A percentile compares a stretch with the other conserved stretches of the same genome.
Conservation (phyloP, 2,113 vertebrate genomes). For the Madoqua kirkii region DNA sequence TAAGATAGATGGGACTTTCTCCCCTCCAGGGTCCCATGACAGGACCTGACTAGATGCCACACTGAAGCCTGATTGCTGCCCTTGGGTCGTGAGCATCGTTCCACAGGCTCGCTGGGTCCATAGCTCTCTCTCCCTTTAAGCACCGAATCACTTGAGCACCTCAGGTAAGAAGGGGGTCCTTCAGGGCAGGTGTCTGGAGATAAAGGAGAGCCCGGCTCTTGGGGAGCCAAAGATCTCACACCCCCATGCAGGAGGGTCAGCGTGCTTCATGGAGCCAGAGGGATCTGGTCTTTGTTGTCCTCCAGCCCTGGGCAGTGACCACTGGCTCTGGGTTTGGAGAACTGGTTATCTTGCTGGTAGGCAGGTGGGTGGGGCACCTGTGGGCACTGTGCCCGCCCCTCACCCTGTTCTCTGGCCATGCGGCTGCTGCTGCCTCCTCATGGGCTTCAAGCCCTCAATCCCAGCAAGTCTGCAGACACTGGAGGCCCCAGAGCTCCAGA, state of each 20-base stretch:
- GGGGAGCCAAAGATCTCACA: neutral
- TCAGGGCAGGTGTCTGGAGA: neutral
- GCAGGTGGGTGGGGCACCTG: accelerated
- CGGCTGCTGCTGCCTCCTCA: neutral
- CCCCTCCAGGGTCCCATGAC: neutral
- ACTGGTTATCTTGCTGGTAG: neutral
- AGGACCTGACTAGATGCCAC: neutral
- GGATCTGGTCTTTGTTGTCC: accelerated
- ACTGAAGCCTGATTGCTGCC: neutral
- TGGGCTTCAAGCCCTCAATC: neutral
- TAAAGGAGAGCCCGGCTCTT: neutral
- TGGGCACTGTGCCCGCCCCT: neutral
- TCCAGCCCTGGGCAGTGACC: neutral
- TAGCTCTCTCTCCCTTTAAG: neutral
- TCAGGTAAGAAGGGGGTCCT: neutral
- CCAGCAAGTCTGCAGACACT: neutral
- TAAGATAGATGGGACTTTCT: neutral
- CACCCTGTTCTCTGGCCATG: neutral
- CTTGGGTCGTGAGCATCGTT: neutral
- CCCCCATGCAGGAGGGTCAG: neutral
- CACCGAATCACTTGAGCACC: neutral
- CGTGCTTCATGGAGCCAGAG: neutral
- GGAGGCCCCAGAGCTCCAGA: neutral
- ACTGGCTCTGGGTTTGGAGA: neutral
- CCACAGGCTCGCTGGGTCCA: neutral